Conservation (phyloP, 2,797 vertebrate genomes). For the Manis pentadactyla region DNA sequence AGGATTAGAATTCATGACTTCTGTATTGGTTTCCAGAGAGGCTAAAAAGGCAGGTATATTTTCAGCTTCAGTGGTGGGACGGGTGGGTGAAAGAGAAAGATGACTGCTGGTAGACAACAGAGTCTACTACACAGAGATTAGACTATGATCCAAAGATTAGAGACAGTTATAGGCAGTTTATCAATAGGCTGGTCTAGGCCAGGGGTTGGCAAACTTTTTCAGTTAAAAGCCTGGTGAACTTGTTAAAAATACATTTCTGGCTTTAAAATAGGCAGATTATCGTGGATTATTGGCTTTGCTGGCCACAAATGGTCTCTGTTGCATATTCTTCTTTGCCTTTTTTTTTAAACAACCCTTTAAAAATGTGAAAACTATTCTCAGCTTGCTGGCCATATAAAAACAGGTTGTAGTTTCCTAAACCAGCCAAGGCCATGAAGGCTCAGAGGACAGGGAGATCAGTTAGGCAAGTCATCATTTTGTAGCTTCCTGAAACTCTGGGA, state of each 20-base stretch:
- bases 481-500: conserved; percentile 53
- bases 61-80: background rate
- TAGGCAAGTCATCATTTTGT: conserved; percentile 44
- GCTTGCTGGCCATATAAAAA: conserved; percentile 29
- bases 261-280: too few species aligned
- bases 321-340: conserved; percentile 14
- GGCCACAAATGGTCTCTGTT: background rate
- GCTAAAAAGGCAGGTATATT: background rate
- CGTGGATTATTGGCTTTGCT: background rate
- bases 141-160: background rate
- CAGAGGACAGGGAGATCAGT: background rate
- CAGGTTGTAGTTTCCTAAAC: background rate
- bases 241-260: too few species aligned
- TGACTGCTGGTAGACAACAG: conserved; percentile 8
- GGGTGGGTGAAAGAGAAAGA: background rate
- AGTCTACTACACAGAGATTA: background rate
- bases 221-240: background rate
- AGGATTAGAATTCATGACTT: background rate
- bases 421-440: background rate
- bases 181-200: background rate
- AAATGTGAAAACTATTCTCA: conserved; percentile 60
- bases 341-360: background rate
- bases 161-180: conserved; percentile 5
- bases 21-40: background rate
- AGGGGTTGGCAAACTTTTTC: conserved; percentile 1